Base-by-base conservation (phyloP, 2,888 invertebrate species). In the Agonum fuliginosum region DNA sequence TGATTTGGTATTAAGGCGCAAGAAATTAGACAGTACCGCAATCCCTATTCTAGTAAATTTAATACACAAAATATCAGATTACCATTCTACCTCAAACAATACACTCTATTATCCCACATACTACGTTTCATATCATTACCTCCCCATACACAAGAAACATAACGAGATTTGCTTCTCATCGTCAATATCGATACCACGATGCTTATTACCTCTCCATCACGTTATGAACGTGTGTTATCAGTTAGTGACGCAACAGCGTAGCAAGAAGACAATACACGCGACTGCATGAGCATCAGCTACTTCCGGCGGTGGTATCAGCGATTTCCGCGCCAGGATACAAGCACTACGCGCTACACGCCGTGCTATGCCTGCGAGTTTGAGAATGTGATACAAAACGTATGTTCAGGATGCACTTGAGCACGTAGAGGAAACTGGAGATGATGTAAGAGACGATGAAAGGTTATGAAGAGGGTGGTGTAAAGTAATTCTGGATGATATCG, bases 201-300 rank as follows among this genome's bases (percentile, higher is more conserved):
- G 54, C 3, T 54, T 54, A 24, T 24, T 54, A 54, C 22, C n/a
- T 22, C n/a, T n/a, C 27, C 24, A 58, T 58, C 58, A 58, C 22
- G 27, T 17, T 34, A 34, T 19, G 34, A 72, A 72, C 71, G 71
- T 72, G 71, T 72, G 71, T 54, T 72, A 72, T 72, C 71, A 37
- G 34, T 5, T 51, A 20, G 20, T 22, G 24, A 22, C 22, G 24
- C 22, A n/a, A 24, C 12, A 27, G 34, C 34, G 4, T n/a, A n/a
- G n/a, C n/a, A n/a, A n/a, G 30, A 72, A 51, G 71, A 72, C 71
- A 72, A 72, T 72, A 54, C 71, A 14, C 41, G 41, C 41, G 67
- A n/a, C 34, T 72, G 71, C 71, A 70, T 70, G 70, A 70, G 24
- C 70, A 51, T 72, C 71, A 22, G 58, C 30, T 27, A 51, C 34